A percentile compares a stretch with the other conserved stretches of the same genome.
phyloP scores from a whole-genome alignment of 2,113 vertebrate genomes.

The Rhynchomys soricoides region DNA sequence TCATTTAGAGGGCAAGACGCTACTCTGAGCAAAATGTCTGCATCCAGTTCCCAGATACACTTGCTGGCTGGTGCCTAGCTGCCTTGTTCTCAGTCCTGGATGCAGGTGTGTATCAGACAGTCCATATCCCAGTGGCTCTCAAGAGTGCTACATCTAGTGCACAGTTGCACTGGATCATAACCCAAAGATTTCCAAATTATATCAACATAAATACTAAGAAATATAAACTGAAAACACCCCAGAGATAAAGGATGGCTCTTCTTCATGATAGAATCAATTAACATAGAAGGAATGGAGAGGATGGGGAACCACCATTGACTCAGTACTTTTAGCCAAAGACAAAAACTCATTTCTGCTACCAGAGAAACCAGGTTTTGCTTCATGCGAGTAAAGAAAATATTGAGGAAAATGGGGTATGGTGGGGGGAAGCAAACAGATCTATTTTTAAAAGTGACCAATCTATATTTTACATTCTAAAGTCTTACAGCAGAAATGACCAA shows the following conservation, averaged over 20 bases:
- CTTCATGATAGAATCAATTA: neutral
- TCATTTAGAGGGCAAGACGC: neutral
- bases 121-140: neutral
- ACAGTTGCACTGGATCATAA: too few relatives aligned
- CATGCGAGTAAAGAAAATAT: neutral
- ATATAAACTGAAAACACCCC: neutral
- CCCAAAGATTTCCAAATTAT: too few relatives aligned
- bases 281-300: neutral
- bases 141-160: neutral
- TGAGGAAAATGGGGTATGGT: neutral
- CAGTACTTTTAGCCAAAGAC: neutral
- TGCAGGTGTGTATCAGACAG: neutral
- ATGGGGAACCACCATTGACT: neutral
- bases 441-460: neutral
- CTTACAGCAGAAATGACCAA: constrained; percentile 34
- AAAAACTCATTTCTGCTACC: neutral
- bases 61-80: neutral
- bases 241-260: neutral
- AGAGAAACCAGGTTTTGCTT: neutral
- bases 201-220: neutral
- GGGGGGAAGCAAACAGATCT: neutral
- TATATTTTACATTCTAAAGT: constrained; percentile 3
- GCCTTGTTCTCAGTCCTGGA: neutral
- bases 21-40: neutral
- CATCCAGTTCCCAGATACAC: neutral